A percentile compares a stretch with the other conserved stretches of the same genome.
phyloP scores from a whole-genome alignment of 2,113 vertebrate genomes.

The Copsychus sechellarum region DNA sequence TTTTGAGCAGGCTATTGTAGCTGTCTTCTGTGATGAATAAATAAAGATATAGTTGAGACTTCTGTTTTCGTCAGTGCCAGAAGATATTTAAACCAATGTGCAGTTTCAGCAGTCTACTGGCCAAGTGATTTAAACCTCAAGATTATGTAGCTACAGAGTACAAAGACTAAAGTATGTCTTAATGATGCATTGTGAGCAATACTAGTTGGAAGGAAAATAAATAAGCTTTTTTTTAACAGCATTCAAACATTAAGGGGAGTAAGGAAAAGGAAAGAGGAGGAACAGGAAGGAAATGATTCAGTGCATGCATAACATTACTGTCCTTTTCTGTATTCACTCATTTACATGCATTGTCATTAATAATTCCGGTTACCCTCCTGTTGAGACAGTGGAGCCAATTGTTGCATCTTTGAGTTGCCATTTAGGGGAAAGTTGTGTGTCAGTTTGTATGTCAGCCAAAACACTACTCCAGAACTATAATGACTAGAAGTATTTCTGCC shows the following conservation, averaged over 20 bases:
- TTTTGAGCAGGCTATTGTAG: neutral
- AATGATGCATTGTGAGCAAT: neutral
- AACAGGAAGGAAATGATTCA: slow-evolving; percentile 57
- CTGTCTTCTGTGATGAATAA: neutral
- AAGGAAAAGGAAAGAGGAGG: slow-evolving; percentile 47
- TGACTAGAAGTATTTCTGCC: neutral
- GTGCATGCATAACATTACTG: neutral
- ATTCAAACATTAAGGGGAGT: neutral
- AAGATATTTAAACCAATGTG: neutral
- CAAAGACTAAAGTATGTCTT: neutral
- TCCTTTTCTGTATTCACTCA: neutral
- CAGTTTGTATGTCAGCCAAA: neutral
- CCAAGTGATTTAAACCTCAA: neutral
- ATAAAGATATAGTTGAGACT: neutral
- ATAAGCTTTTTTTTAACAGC: neutral
- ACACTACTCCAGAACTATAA: neutral
- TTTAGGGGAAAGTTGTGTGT: neutral
- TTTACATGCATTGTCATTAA: neutral
- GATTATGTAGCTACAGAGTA: neutral
- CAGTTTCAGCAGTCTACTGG: neutral
- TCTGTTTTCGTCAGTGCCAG: neutral
- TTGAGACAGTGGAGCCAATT: neutral
- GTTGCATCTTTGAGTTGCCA: neutral
- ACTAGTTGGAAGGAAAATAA: neutral
- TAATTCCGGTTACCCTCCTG: neutral